phyloP scores from a whole-genome alignment of 2,797 vertebrate genomes.

The Psittacula derbiana region DNA sequence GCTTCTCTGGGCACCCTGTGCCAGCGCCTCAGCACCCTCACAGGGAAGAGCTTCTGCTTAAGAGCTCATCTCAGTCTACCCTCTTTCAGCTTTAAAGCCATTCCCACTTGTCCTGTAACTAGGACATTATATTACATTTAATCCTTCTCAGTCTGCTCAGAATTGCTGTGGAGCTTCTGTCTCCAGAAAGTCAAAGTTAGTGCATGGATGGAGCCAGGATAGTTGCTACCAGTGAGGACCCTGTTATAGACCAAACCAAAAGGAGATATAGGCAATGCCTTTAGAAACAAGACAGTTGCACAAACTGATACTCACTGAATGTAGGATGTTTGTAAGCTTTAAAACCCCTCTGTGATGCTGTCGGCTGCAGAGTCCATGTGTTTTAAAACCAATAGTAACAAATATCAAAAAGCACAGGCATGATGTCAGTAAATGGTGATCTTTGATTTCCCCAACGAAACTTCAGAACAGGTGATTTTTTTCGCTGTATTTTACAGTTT shows the following conservation, averaged over 20 bases:
- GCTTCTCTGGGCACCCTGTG: no score
- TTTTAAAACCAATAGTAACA: not conserved
- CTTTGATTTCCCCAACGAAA: not conserved
- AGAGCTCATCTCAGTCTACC: not conserved
- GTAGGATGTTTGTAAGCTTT: not conserved
- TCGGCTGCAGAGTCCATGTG: not conserved
- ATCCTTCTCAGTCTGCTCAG: not conserved
- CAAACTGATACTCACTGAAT: not conserved
- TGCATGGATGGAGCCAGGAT: not conserved
- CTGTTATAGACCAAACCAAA: not conserved
- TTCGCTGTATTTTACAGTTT: not conserved
- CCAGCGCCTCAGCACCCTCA: not conserved
- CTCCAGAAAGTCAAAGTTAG: not conserved
- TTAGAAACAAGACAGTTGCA: not conserved
- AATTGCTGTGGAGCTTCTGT: not conserved
- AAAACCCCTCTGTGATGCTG: fast-evolving
- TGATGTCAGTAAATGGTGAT: not conserved
- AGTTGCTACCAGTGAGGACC: not conserved
- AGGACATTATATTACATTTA: not conserved
- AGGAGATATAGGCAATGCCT: not conserved
- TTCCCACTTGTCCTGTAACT: not conserved
- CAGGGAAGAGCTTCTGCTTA: not conserved
- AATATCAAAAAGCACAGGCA: not conserved
- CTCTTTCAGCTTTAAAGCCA: not conserved
- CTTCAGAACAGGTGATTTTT: not conserved